Conservation (phyloP, 2,113 vertebrate genomes). For the Leptocoma aspasia region DNA sequence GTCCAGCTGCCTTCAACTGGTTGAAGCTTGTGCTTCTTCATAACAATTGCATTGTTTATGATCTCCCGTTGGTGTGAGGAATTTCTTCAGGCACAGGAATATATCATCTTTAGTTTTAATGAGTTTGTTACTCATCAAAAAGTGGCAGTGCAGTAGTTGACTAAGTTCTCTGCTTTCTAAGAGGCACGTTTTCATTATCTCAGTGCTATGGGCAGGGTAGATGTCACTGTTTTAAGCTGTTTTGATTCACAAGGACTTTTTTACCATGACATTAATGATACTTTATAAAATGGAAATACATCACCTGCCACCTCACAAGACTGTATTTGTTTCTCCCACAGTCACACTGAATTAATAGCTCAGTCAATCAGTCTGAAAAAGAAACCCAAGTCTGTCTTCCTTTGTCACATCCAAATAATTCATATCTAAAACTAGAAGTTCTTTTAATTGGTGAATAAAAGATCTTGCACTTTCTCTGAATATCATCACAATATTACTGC, state of each 20-base stretch:
- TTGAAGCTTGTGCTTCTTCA: not conserved
- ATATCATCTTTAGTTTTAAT: not conserved
- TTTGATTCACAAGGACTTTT: not conserved
- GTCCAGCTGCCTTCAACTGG: not conserved
- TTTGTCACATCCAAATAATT: not conserved
- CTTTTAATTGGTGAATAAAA: not conserved
- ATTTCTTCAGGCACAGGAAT: not conserved
- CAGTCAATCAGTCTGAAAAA: slow-evolving; percentile 26
- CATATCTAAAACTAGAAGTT: not conserved
- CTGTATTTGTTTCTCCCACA: not conserved
- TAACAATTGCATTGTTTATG: not conserved
- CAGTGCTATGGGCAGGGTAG: not conserved
- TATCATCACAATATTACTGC: not conserved
- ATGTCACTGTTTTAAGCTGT: not conserved
- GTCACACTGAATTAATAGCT: not conserved
- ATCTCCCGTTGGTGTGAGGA: not conserved
- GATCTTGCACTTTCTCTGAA: not conserved
- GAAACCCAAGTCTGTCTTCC: not conserved
- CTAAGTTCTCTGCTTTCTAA: not conserved
- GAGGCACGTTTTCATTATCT: not conserved
- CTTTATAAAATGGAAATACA: not conserved
- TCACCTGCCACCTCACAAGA: not conserved
- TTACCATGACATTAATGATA: not conserved
- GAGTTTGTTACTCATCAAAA: not conserved
- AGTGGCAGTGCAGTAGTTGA: not conserved